Evolutionary conservation across 2,888 invertebrate species (phyloP).

Genomic region (Noctua janthe): DNA sequence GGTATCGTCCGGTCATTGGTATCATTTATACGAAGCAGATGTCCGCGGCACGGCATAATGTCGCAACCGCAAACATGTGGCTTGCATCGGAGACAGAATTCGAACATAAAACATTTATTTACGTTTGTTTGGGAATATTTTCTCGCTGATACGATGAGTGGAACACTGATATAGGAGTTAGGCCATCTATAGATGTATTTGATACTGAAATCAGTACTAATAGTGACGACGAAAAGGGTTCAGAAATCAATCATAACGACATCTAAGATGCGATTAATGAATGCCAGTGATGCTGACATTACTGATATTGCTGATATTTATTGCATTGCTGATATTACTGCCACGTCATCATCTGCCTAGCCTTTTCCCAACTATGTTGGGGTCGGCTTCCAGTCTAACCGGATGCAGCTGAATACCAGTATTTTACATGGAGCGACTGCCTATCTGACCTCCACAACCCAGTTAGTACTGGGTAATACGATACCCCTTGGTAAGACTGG

Average conservation of each 20-base stretch:
- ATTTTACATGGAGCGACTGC: no score
- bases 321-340: no score
- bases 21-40: slow-evolving; percentile 71
- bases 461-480: no score
- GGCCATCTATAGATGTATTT: not conserved
- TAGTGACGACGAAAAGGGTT: not conserved
- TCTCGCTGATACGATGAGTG: slow-evolving; percentile 35
- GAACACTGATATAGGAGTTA: not conserved
- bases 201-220: not conserved
- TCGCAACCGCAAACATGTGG: slow-evolving; percentile 76
- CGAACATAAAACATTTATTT: slow-evolving; percentile 65
- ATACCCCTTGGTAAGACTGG: no score
- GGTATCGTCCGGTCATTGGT: slow-evolving; percentile 66
- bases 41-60: slow-evolving; percentile 63
- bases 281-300: not conserved
- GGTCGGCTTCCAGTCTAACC: no score
- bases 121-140: slow-evolving; percentile 60
- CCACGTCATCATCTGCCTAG: no score
- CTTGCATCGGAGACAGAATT: slow-evolving; percentile 65
- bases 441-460: no score
- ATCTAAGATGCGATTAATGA: not conserved
- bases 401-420: no score
- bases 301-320: no score
- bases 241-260: not conserved
- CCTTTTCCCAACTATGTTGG: no score